Conservation (phyloP, 2,797 vertebrate species). For the Danio kyathit region DNA sequence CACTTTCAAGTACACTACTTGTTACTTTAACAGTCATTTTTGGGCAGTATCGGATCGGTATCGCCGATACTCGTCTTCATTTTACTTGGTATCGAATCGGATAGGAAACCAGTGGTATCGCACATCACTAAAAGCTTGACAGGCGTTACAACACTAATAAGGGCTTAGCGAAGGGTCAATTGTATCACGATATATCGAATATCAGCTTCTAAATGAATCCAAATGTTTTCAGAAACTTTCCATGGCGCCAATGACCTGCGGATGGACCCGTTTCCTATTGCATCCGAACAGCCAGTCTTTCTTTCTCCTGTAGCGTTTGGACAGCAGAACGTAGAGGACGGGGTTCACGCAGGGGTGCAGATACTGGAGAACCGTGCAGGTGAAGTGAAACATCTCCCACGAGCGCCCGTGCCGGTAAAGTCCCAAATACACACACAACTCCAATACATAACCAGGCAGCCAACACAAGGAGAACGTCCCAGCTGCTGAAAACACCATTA, state of each 20-base stretch:
- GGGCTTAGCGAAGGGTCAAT: too few species aligned
- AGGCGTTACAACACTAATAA: too few species aligned
- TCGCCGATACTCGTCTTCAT: too few species aligned
- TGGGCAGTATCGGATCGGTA: too few species aligned
- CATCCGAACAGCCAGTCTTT: conserved; percentile 70
- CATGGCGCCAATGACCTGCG: conserved; percentile 70
- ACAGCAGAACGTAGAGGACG: conserved; percentile 78
- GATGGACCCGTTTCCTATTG: conserved; percentile 73
- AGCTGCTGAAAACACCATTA: conserved; percentile 80
- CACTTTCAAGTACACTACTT: too few species aligned
- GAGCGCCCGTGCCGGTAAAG: conserved; percentile 70
- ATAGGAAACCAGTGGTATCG: too few species aligned
- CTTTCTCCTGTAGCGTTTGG: conserved; percentile 73
- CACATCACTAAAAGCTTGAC: too few species aligned
- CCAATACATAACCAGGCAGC: conserved; percentile 79
- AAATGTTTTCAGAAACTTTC: conserved; percentile 67
- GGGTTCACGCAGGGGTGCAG: conserved; percentile 77
- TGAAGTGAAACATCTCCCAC: conserved; percentile 80
- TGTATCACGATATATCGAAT: too few species aligned
- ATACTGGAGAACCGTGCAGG: conserved; percentile 76
- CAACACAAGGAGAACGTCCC: conserved; percentile 80
- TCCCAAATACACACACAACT: conserved; percentile 78
- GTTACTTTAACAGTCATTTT: too few species aligned
- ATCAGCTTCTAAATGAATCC: background rate
- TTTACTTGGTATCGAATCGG: too few species aligned